Conservation (phyloP, 2,113 vertebrate species). For the Oreotrochilus melanogaster region DNA sequence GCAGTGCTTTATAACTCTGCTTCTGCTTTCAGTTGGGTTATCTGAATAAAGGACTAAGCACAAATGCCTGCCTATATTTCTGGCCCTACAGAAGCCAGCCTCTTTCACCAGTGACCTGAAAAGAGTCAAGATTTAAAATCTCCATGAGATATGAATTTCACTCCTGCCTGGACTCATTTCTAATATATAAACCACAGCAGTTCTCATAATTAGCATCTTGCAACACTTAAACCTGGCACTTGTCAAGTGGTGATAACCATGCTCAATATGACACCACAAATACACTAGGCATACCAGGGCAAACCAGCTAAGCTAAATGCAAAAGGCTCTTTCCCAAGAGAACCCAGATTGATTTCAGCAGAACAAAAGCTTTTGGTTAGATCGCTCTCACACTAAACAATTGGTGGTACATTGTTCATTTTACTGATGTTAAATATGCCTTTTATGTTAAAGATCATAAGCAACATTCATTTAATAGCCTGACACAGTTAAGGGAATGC, state of each 20-base stretch:
- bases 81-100: neutral
- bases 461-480: conserved; percentile 15
- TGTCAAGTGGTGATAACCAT: neutral
- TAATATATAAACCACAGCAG: neutral
- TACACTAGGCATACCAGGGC: neutral
- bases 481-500: conserved; percentile 33
- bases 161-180: neutral
- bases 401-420: neutral
- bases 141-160: neutral
- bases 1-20: neutral
- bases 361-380: conserved; percentile 16
- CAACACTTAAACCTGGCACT: neutral
- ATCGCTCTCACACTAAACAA: neutral
- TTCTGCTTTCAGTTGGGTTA: neutral
- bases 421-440: neutral
- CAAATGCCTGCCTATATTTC: neutral
- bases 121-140: neutral
- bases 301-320: neutral
- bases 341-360: neutral
- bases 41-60: neutral
- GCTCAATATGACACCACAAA: neutral
- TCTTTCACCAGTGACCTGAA: neutral
- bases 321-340: neutral
- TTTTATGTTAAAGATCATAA: conserved; percentile 37
- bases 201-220: neutral